Evolutionary conservation across 2,113 vertebrate genomes (phyloP).

Genomic region (Catharus minimus): DNA sequence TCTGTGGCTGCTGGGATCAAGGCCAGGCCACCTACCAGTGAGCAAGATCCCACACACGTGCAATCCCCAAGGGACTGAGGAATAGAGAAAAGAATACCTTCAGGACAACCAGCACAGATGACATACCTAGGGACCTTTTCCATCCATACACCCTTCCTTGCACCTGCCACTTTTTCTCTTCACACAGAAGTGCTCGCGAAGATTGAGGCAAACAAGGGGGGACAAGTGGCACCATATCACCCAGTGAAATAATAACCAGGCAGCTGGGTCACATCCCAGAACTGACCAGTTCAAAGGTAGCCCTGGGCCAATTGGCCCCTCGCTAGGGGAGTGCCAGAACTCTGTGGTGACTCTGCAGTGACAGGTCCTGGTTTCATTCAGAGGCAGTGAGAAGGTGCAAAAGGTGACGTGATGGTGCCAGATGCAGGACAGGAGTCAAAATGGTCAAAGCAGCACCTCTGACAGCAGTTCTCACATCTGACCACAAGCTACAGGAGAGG

Average conservation of each 20-base stretch:
- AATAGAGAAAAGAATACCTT: not conserved
- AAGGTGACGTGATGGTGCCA: not conserved
- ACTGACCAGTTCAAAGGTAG: not conserved
- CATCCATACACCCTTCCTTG: not conserved
- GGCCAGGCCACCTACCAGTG: not conserved
- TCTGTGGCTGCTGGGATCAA: not conserved
- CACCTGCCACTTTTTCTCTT: not conserved
- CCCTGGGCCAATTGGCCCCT: not conserved
- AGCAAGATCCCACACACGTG: not conserved
- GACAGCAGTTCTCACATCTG: not conserved
- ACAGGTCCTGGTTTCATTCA: not conserved
- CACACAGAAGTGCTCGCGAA: not conserved
- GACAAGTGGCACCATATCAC: not conserved
- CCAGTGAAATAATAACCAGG: not conserved
- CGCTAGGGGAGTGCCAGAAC: rapidly evolving
- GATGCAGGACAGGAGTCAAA: conserved; percentile 40
- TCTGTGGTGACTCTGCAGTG: not conserved
- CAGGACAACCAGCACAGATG: not conserved
- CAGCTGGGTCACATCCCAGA: not conserved
- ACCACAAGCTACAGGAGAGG: not conserved
- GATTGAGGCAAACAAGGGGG: not conserved
- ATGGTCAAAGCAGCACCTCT: not conserved
- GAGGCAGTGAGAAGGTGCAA: not conserved
- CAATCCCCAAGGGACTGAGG: rapidly evolving
- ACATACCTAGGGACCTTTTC: not conserved